Conservation (phyloP, 2,888 invertebrate genomes). For the Orthonevra nobilis region DNA sequence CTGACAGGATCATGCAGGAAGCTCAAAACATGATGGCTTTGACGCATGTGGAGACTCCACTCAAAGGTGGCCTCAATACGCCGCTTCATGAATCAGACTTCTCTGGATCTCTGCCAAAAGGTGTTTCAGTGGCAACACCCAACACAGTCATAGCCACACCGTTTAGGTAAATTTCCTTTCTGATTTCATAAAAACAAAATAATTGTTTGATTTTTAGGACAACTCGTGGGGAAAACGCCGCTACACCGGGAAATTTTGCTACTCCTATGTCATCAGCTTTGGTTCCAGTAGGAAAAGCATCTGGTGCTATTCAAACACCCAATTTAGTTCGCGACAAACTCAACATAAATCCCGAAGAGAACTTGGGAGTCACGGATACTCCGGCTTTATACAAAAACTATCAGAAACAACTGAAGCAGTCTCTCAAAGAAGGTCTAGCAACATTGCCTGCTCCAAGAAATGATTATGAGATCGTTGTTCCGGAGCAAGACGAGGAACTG, state of each 20-base stretch:
- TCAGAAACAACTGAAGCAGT: conserved; percentile 87
- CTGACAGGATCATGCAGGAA: conserved; percentile 93
- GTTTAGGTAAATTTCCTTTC: conserved; percentile 82
- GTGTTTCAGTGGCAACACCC: conserved; percentile 88
- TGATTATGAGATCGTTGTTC: conserved; percentile 99
- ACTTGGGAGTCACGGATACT: conserved; percentile 85
- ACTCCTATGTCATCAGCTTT: conserved; percentile 82
- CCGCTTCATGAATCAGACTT: conserved; percentile 95
- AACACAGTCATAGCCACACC: conserved; percentile 95
- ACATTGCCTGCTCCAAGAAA: conserved; percentile 94
- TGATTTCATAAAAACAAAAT: conserved; percentile 64
- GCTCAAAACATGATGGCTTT: conserved; percentile 99
- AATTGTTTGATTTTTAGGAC: conserved; percentile 80
- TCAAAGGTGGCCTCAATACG: conserved; percentile 97
- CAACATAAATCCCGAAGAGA: conserved; percentile 95
- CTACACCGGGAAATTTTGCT: conserved; percentile 84
- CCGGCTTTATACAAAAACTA: conserved; percentile 85
- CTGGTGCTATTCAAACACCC: conserved; percentile 81
- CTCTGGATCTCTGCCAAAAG: conserved; percentile 89
- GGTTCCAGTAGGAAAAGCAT: conserved; percentile 77
- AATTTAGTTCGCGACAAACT: conserved; percentile 95
- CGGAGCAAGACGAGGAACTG: conserved; percentile 87
- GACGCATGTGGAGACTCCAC: conserved; percentile 97
- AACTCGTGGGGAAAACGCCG: conserved; percentile 84
- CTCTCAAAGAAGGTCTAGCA: conserved; percentile 88